Conservation (phyloP, 2,888 invertebrate species). For the Nomada fabriciana region DNA sequence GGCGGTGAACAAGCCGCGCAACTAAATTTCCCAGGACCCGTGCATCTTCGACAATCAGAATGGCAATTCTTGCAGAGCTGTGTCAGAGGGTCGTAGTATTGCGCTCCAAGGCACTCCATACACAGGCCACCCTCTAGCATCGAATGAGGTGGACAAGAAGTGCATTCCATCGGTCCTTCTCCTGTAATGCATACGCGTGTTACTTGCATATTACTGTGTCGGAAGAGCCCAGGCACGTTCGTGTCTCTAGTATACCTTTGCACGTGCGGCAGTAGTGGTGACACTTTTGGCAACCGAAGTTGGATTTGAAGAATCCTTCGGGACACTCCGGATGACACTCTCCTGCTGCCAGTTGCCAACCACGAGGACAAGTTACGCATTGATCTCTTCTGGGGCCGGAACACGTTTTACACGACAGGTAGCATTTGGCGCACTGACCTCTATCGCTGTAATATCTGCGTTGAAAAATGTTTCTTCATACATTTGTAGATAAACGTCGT, state of each 20-base stretch:
- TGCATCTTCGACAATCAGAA: conserved; percentile 88
- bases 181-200: conserved; percentile 82
- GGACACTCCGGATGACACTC: conserved; percentile 95
- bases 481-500: not conserved
- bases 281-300: conserved; percentile 94
- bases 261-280: conserved; percentile 95
- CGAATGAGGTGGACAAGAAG: conserved; percentile 89
- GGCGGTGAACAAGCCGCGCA: conserved; percentile 89
- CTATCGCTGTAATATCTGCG: conserved; percentile 94
- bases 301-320: conserved; percentile 93
- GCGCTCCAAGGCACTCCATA: conserved; percentile 90
- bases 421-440: conserved; percentile 92
- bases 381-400: conserved; percentile 93
- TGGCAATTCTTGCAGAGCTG: conserved; percentile 90
- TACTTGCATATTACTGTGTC: not conserved
- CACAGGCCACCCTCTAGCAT: conserved; percentile 91
- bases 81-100: conserved; percentile 89
- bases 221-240: not conserved
- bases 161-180: conserved; percentile 91
- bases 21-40: conserved; percentile 89
- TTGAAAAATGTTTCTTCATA: not conserved
- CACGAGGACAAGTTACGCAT: conserved; percentile 92
- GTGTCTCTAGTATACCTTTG: conserved; percentile 86
- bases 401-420: conserved; percentile 93
- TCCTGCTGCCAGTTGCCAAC: conserved; percentile 93